Base-by-base conservation (phyloP, 2,888 invertebrate genomes). In the Eupithecia dodoneata region DNA sequence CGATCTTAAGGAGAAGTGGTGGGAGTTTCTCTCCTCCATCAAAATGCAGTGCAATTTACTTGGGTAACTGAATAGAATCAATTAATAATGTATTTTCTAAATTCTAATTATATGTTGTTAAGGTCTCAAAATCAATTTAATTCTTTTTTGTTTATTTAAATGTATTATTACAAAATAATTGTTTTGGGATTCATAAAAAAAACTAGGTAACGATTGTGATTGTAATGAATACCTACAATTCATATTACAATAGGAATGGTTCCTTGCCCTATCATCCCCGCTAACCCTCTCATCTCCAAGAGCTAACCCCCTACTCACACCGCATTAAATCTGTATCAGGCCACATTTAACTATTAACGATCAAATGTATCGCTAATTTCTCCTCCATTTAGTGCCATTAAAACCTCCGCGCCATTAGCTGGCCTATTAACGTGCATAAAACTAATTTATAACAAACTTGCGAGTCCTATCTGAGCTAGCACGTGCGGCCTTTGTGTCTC, bases 391-490 rank as follows among this genome's bases (percentile, higher is more conserved):
- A 65, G 70, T 72, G 47, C 78, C 76, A 76, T 78, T 78, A 78
- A 76, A 78, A 73, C 69, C 71, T 75, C 73, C 78, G 72, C 67
- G 55, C 78, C 76, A 76, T 78, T 78, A 78, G 73, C 71, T 55
- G 52, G 66, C 71, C 78, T 76, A 76, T 78, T 72, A 78, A 76
- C 76, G 76, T 80, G 81, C 78, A 81, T 81, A 80, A 82, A 82
- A 81, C 81, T 81, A 82, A 82, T 82, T 82, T 81, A 81, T 81
- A 82, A 81, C 80, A 80, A 81, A 82, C 76, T 81, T 82, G 74
- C 70, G 72, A 76, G 71, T 52, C 75, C 80, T 80, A 80, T 82
- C 82, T 81, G 69, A 76, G 52, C 75, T 30, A 18, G 77, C 80
- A 78, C 82, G 81, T 79, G 78, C 77, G 74, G 63, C 77, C 72